phyloP scores from a whole-genome alignment of 1,140 invertebrate species.

The Saccostrea echinata region DNA sequence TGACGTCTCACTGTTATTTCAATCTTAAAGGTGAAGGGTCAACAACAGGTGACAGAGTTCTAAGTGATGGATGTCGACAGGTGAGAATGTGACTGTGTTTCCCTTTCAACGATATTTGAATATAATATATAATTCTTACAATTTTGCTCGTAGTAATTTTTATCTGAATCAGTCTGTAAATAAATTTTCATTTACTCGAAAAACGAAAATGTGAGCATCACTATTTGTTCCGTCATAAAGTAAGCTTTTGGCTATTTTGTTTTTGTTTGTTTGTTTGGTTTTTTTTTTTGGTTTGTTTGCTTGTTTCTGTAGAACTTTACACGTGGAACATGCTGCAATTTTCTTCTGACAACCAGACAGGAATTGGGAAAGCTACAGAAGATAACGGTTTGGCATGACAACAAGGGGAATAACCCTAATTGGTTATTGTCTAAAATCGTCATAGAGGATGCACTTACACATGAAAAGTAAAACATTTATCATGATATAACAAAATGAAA shows the following conservation, averaged over 20 bases:
- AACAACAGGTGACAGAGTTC: not conserved
- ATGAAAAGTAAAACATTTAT: constrained; percentile 29
- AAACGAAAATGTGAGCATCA: not conserved
- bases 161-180: too few species aligned
- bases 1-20: not conserved
- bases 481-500: too few species aligned
- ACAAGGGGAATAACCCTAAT: constrained; percentile 77
- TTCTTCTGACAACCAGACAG: constrained; percentile 78
- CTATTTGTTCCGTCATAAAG: not conserved
- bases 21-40: not conserved
- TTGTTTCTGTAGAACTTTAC: constrained; percentile 64
- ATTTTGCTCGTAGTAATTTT: too few species aligned
- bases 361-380: constrained; percentile 80
- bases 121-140: not conserved
- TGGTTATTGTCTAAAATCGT: constrained; percentile 81
- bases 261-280: too few species aligned
- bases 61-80: not conserved
- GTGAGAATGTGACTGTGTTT: not conserved
- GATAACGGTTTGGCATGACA: constrained; percentile 82
- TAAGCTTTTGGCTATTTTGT: too few species aligned
- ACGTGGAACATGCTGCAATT: constrained; percentile 62
- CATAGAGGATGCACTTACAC: constrained; percentile 80
- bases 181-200: not conserved
- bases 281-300: not conserved
- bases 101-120: not conserved